Evolutionary conservation across 2,888 invertebrate species (phyloP), one percentile per base, ranked within the genome.

Genomic region (Pandemis heparana): DNA sequence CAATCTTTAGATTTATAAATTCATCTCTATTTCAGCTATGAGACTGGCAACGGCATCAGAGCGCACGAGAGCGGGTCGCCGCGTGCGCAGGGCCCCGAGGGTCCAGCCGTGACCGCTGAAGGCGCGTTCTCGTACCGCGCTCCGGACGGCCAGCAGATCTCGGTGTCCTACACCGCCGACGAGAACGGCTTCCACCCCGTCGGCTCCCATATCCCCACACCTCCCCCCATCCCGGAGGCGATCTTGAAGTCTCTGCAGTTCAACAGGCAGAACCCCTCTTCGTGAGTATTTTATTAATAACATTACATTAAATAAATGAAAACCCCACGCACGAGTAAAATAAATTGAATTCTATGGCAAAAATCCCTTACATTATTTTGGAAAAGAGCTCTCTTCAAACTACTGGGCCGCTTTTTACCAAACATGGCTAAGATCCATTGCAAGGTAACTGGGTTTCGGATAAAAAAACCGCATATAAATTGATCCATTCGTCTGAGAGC

Each of bases 111-210:
- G 66, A 95, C 95, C 5, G 96, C 96, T 0, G 95, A 96, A 79
- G 96, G 96, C 39, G 95, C 94, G 67, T 96, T 93, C 90, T 95
- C 95, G 5, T 96, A 96, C 88, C 95, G 95, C 39, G 95, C 96
- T 0, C 96, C 96, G 1, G 96, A 96, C 79, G 96, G 96, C 65
- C 94, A 95, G 77, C 90, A 95, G 77, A 93, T 96, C 80, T 94
- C 95, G 46, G 87, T 96, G 71, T 91, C 95, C n/a, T 96, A 96
- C 89, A 92, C 95, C 63, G 96, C 96, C 59, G 96, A 96, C 81
- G 96, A 96, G 85, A 96, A 96, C 81, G 96, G 96, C 73, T 96
- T 96, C 91, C 95, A 95, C 82, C 95, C 96, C 64, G 90, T 85
- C 75, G 95, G 95, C 72, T 93, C 94, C 0, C 95, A 95, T 82